Base-by-base conservation (phyloP, 2,888 invertebrate genomes). In the Gymnoscelis rufifasciata region DNA sequence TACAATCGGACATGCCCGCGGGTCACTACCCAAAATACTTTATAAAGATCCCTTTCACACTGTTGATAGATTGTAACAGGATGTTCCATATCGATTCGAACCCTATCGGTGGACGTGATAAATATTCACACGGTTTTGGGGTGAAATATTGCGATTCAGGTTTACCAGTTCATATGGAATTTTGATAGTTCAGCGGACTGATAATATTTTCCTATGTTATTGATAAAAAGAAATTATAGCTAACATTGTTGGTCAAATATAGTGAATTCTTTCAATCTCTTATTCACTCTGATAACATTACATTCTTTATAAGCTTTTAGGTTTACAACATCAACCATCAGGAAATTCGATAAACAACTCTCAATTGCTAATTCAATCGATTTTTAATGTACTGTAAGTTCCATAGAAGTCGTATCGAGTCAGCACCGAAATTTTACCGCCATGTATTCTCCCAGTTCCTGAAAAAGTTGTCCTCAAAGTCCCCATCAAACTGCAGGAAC, bases 21-120 rank as follows among this genome's bases (percentile, higher is more conserved):
- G 76, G 73, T 74, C 69, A 74, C 62, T 60, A 55, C 65, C 67
- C 64, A 66, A 76, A 77, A 78, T 74, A 75, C 72, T 73, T 74
- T 72, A 72, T 68, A 75, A 66, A 71, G 66, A 66, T 65, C 60
- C 61, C 58, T 64, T 66, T 64, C 60, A 60, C 66, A 66, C 68
- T 63, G 57, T 62, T 74, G 74, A 80, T 76, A 74, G 74, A 76
- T 77, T 73, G 74, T 68, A 67, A 63, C 68, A 71, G 74, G 75
- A 75, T 71, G 67, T 68, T 75, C 70, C 68, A 69, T 73, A 75
- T 75, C 72, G 71, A 75, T 77, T 77, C 63, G 60, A 63, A 64
- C 59, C 66, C 59, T 64, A 67, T 62, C 62, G 66, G 61, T 59
- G 56, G 55, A 60, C 48, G 61, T 60, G 59, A 68, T 60, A 60